phyloP scores from a whole-genome alignment of 2,888 invertebrate genomes.

The Uloborus plumipes region DNA sequence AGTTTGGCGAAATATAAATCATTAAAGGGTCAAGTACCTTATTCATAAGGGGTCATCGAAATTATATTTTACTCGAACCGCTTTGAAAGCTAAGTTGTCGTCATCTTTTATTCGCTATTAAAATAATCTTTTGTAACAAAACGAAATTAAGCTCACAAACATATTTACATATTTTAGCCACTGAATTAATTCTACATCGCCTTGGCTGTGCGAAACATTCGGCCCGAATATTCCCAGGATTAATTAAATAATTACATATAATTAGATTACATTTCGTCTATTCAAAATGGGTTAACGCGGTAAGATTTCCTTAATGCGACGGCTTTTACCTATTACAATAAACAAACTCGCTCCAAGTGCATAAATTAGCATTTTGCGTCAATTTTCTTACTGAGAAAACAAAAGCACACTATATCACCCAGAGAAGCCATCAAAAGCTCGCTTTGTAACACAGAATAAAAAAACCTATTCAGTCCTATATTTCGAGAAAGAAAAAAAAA shows the following conservation, averaged over 20 bases:
- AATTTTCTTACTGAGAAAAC: conserved; percentile 30
- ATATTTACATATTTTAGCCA: background rate
- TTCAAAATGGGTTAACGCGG: conserved; percentile 18
- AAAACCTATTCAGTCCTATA: conserved; percentile 21
- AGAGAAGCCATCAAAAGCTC: conserved; percentile 12
- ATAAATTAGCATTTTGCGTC: conserved; percentile 32
- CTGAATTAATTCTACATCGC: conserved; percentile 6
- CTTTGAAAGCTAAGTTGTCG: too few species aligned
- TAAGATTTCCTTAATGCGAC: too few species aligned
- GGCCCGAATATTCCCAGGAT: conserved; percentile 25
- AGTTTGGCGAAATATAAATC: too few species aligned
- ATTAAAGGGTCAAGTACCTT: too few species aligned
- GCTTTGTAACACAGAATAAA: conserved; percentile 48
- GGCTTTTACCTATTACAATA: conserved; percentile 23
- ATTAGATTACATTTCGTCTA: conserved; percentile 18
- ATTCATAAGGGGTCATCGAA: too few species aligned
- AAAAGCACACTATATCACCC: conserved; percentile 47
- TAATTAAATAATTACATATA: conserved; percentile 30
- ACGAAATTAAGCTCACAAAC: too few species aligned
- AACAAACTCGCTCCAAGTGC: conserved; percentile 5
- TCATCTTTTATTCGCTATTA: too few species aligned
- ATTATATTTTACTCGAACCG: too few species aligned
- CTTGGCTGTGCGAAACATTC: conserved; percentile 22
- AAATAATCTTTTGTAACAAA: too few species aligned
- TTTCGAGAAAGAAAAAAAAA: conserved; percentile 25